Conservation (phyloP, 1,140 invertebrate genomes). For the Portunus trituberculatus region DNA sequence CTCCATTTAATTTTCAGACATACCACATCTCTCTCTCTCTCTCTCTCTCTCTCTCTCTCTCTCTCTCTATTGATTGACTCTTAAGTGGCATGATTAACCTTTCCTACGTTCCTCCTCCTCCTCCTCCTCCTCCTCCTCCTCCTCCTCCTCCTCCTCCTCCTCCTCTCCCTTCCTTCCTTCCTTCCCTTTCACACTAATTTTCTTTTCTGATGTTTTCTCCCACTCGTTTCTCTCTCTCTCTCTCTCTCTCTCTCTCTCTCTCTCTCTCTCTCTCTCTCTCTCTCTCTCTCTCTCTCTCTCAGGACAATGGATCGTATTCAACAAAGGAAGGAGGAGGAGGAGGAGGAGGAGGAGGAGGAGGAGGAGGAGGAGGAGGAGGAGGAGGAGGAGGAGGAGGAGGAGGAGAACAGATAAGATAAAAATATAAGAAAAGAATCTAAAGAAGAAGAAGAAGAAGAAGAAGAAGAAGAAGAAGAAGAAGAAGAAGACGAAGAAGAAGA, state of each 20-base stretch:
- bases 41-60: conserved; percentile 28
- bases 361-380: too few species aligned
- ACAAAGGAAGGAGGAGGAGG: too few species aligned
- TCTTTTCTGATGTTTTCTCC: neutral
- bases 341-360: too few species aligned
- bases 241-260: conserved; percentile 34
- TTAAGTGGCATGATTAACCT: conserved; percentile 50
- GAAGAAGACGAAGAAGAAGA: too few species aligned
- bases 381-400: too few species aligned
- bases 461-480: too few species aligned
- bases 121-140: neutral
- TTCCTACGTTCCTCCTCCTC: neutral
- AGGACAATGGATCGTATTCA: neutral
- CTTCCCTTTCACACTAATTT: neutral
- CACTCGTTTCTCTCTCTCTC: conserved; percentile 34
- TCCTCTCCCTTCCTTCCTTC: neutral
- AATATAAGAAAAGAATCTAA: too few species aligned
- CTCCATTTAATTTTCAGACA: too few species aligned
- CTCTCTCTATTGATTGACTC: conserved; percentile 42
- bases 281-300: neutral
- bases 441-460: too few species aligned
- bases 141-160: neutral
- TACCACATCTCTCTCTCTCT: neutral
- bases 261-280: neutral
- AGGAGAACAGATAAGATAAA: too few species aligned